Base-by-base conservation (phyloP, 2,888 invertebrate genomes). In the Leptinotarsa peninsularis region DNA sequence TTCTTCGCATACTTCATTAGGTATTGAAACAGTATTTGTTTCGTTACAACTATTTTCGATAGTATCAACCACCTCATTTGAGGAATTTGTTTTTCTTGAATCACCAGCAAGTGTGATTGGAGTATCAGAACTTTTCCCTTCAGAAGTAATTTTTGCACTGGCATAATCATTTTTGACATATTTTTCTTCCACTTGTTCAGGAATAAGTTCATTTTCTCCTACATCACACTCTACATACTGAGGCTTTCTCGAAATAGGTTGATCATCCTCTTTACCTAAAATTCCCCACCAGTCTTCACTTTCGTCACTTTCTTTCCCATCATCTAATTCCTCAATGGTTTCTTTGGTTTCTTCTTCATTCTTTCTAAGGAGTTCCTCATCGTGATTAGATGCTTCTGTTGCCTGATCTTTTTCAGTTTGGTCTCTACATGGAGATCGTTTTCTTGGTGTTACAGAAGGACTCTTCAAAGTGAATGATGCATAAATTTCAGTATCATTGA, bases 261-360 rank as follows among this genome's bases (percentile, higher is more conserved):
- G 58, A 72, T 80, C 80, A 23, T 80, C 80, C 18, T 79, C 81
- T 76, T 83, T 81, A 50, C 82, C 79, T 71, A 85, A 71, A 71
- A 83, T 79, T 18, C 82, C 81, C 84, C 84, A 83, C 82, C 83
- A 84, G 67, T 83, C 83, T 73, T 83, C 81, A 74, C 81, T 84
- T 82, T 81, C 83, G 83, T 87, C 80, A 82, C 84, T 78, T 66
- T 81, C 80, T 27, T 78, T 81, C 10, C 72, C 81, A 23, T 78
- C 76, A 54, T 75, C 77, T 43, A 60, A 58, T 18, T 27, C 69
- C 17, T 75, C 49, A n/a, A 56, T 21, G 49, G 27, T 54, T 50
- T 70, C 72, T 33, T 71, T 66, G 17, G 4, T 21, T 54, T 79
- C 75, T 72, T 78, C 73, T 18, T 79, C 72, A 13, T 66, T 70